phyloP scores from a whole-genome alignment of 2,888 invertebrate genomes.

The Andrena haemorrhoa region DNA sequence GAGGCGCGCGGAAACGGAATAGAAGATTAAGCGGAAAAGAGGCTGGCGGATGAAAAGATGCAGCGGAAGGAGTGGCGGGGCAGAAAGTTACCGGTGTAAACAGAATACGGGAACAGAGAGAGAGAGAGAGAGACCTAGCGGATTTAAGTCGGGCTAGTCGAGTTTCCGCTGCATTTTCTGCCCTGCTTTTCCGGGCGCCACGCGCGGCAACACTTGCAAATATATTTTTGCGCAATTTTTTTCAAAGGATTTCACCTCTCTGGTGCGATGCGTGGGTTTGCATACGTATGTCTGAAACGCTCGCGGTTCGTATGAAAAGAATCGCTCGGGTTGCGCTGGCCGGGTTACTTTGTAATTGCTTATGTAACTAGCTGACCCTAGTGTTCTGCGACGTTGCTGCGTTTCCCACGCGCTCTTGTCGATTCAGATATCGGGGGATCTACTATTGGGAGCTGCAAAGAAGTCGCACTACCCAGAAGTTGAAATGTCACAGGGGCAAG shows the following conservation, averaged over 20 bases:
- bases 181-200: background rate
- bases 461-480: too few relatives aligned
- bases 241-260: background rate
- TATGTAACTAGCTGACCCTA: too few relatives aligned
- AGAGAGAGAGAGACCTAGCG: too few relatives aligned
- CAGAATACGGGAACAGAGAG: constrained; percentile 6
- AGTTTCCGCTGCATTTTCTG: background rate
- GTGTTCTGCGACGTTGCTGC: too few relatives aligned
- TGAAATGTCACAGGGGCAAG: too few relatives aligned
- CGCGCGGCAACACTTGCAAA: background rate
- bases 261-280: too few relatives aligned
- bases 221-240: background rate
- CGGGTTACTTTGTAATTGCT: too few relatives aligned
- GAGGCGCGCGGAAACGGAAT: constrained; percentile 28
- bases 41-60: constrained; percentile 31
- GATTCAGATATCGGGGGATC: too few relatives aligned
- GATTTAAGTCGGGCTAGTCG: background rate
- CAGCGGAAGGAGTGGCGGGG: background rate
- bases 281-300: background rate
- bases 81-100: constrained; percentile 9
- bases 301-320: background rate
- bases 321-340: background rate
- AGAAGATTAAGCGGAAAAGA: constrained; percentile 13
- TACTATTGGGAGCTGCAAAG: too few relatives aligned
- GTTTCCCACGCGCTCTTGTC: too few relatives aligned